These are phyloP conservation scores for Dryobota labecula DNA, from an alignment of 2,888 invertebrate species.

Conservation along the genomic window DNA sequence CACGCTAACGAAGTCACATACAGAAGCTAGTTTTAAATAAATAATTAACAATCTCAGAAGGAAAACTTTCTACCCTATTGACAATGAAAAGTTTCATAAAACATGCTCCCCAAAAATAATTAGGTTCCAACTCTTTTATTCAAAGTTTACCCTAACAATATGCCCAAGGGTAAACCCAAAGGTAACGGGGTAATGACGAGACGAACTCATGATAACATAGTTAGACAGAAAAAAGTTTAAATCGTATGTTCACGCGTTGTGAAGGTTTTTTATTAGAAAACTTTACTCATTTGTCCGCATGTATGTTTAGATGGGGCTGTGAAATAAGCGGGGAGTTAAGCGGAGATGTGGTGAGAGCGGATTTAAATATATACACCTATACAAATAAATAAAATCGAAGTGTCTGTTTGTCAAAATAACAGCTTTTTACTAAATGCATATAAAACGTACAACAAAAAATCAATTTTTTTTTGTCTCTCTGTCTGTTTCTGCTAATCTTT, in stretches of 20 bases:
- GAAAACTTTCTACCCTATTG: constrained; percentile 15
- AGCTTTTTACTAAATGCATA: too few species aligned
- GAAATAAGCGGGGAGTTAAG: neutral
- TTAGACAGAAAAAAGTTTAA: constrained; percentile 62
- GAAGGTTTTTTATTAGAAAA: constrained; percentile 66
- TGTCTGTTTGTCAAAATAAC: too few species aligned
- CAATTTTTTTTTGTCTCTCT: too few species aligned
- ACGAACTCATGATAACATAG: constrained; percentile 54
- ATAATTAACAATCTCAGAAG: constrained; percentile 11
- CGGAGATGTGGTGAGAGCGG: neutral
- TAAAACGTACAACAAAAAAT: too few species aligned
- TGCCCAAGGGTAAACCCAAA: constrained; percentile 34
- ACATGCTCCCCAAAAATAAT: constrained; percentile 42
- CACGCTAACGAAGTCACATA: too few species aligned
- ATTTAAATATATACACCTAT: too few species aligned
- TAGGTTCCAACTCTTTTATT: constrained; percentile 32
- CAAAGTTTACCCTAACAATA: constrained; percentile 36
- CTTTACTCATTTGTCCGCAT: constrained; percentile 66
- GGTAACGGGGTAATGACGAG: constrained; percentile 46
- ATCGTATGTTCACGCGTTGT: constrained; percentile 57
- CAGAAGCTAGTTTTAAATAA: too few species aligned
- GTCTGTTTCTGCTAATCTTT: too few species aligned
- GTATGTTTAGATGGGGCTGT: constrained; percentile 44
- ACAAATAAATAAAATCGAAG: too few species aligned
- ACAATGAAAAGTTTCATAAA: constrained; percentile 34